These are phyloP conservation scores for Myzus persicae DNA, from an alignment of 1,140 invertebrate genomes.

Conservation along the genomic window DNA sequence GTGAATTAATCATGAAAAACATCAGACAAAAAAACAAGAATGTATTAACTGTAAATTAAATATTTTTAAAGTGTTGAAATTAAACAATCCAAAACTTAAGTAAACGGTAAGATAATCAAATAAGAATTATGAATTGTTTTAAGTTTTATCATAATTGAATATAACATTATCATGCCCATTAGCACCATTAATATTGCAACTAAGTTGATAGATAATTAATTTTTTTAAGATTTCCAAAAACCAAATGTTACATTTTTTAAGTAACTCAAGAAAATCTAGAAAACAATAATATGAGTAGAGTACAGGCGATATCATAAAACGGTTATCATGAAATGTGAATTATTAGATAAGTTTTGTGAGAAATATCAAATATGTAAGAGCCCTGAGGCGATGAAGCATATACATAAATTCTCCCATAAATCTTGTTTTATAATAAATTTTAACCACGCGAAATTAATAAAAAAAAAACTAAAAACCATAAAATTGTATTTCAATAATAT, in stretches of 20 bases:
- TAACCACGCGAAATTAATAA: background rate
- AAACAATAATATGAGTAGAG: background rate
- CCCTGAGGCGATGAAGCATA: background rate
- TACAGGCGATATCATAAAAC: background rate
- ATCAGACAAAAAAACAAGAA: background rate
- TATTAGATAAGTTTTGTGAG: background rate
- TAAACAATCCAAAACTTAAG: background rate
- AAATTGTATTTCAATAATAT: slow-evolving; percentile 6
- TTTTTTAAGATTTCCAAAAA: too few relatives aligned
- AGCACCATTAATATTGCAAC: too few relatives aligned
- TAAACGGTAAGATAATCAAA: background rate
- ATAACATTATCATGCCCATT: background rate
- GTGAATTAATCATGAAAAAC: background rate
- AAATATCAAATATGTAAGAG: background rate
- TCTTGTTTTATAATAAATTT: background rate
- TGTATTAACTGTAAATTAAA: background rate
- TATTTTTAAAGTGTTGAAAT: background rate
- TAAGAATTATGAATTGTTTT: background rate
- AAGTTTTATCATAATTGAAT: background rate
- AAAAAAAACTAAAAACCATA: background rate
- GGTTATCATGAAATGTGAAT: background rate
- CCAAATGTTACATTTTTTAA: background rate
- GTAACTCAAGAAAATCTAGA: background rate
- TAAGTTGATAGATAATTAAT: too few relatives aligned
- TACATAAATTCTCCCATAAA: background rate